phyloP scores from a whole-genome alignment of 2,888 invertebrate genomes.

The Ceriagrion tenellum region DNA sequence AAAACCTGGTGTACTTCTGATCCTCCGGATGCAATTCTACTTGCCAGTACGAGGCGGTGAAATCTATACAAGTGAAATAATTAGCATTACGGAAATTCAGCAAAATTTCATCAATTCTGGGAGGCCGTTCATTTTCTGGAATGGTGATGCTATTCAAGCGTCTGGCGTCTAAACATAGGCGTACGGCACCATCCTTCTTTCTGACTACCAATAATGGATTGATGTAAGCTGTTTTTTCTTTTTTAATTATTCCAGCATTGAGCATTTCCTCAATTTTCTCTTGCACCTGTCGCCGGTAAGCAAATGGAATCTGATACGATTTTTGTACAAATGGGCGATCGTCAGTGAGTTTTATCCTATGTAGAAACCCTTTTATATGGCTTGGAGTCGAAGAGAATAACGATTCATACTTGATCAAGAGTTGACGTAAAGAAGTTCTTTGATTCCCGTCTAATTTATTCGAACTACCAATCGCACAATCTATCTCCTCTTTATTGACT shows the following conservation, averaged over 20 bases:
- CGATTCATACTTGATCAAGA: neutral
- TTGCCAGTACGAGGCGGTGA: slow-evolving; percentile 5
- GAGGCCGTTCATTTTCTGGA: neutral
- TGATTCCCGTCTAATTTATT: neutral
- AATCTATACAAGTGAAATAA: neutral
- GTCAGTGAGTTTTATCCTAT: neutral
- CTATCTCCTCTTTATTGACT: neutral
- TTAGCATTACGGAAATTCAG: neutral
- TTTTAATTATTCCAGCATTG: neutral
- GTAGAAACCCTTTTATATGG: neutral
- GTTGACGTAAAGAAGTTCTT: neutral
- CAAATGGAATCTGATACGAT: neutral
- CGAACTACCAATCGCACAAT: neutral
- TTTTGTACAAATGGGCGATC: neutral
- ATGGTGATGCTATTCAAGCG: neutral
- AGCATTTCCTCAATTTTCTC: too few species aligned
- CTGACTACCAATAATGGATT: slow-evolving; percentile 13
- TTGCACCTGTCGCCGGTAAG: neutral
- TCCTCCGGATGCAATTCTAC: neutral
- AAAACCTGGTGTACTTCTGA: neutral
- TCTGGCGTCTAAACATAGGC: too few species aligned
- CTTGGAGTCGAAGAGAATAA: neutral
- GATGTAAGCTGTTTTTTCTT: neutral
- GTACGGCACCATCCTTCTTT: neutral
- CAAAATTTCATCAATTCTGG: neutral